Evolutionary conservation across 1,140 invertebrate genomes (phyloP), one percentile per base, ranked within the genome.

Genomic region (Drosophila virilis): DNA sequence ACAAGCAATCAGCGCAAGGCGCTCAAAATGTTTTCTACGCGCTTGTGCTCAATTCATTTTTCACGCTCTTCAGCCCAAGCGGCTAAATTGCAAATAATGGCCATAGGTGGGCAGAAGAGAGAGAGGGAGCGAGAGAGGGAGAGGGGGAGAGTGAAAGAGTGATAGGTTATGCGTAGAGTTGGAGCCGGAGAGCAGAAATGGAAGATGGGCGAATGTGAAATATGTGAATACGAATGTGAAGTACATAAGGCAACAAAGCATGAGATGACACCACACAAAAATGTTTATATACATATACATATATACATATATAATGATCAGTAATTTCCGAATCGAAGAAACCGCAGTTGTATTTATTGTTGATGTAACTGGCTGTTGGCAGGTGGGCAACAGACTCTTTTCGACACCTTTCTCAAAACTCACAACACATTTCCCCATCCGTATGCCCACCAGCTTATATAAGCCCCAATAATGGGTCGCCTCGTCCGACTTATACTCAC

Each of bases 51-150:
- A 65, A 61, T 46, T 28, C 45, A 48, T 54, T 76, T 45, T 70
- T 33, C 28, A 46, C 61, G 52, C 58, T 71, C 50, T 52, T 66
- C 13, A 40, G 28, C 37, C 59, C 67, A 55, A n/a, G 40, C 46
- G 61, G 58, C 50, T 74, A 80, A 83, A 88, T 89, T 89, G 84
- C 80, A 80, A 89, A 89, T 89, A 89, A 89, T 90, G 83, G 54
- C 55, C 58, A 42, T 37, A 74, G 57, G 69, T 70, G 80, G 54
- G 74, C 43, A 48, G 43, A 65, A 61, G 13, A 60, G 35, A 15
- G 48, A 22, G 58, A 7, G 32, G 6, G 2, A 28, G 22, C 5
- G 22, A 4, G 22, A 52, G 13, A 32, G 22, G 43, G 50, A 17
- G 17, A 17, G 17, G 0, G 17, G 1, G 1, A 17, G 48, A 22